Base-by-base conservation (phyloP, 2,888 invertebrate species). In the Caenorhabditis sp. region DNA sequence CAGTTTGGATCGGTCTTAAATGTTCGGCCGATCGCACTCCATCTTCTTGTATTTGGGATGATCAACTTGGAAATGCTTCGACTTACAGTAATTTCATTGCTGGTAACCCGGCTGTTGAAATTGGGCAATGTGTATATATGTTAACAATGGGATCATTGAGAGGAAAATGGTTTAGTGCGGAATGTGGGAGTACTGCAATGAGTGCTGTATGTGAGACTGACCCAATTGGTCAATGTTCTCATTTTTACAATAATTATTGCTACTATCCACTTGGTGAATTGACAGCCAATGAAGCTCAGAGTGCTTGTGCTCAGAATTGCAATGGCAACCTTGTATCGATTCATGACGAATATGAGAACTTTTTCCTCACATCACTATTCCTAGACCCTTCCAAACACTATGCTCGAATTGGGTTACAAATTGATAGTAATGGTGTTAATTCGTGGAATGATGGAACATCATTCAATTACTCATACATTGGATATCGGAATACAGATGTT, bases 11-110 rank as follows among this genome's bases (percentile, higher is more conserved):
- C 1, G 73, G 73, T 31, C 27, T 73, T 31, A 73, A 73, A 20
- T 73, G 73, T 27, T 21, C 65, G 3, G 10, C 5, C 10, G 31
- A 54, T 49, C 56, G 54, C 31, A 53, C 20, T 23, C 49, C 73
- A 1, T 10, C 53, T 12, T 69, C 69, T 14, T 73, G 73, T 43
- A 23, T 66, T 17, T 73, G 73, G 73, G 73, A 73, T 67, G 73
- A 73, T 67, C 63, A 69, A 31, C 62, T 57, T 66, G 73, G 73
- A 59, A 66, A 59, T 50, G 65, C 73, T 10, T 64, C 59, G 20
- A 38, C 0, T 17, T 73, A 63, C 49, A 68, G 66, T 38, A 58
- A 21, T 12, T 73, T 73, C 49, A 64, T 62, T 12, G 59, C 26
- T 25, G 65, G 65, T 17, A 63, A 66, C 17, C 73, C 73, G 17